Conservation (phyloP, 1,140 invertebrate species). For the Drosophila nannoptera region DNA sequence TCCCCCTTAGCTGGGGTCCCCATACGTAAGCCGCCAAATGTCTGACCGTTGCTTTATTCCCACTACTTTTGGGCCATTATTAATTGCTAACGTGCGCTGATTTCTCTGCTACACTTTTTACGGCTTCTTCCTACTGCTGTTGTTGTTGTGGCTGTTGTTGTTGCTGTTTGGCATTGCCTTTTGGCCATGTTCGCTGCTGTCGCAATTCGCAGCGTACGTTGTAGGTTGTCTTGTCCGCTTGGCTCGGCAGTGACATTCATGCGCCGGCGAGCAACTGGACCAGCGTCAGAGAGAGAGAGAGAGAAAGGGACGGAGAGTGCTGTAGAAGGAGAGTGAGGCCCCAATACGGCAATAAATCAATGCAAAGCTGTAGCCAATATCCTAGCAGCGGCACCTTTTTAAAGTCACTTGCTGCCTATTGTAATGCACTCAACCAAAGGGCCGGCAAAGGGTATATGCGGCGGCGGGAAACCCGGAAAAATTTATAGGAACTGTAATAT, state of each 20-base stretch:
- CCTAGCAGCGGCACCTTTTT: constrained; percentile 32
- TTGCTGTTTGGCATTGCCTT: constrained; percentile 42
- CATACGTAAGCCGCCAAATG: constrained; percentile 59
- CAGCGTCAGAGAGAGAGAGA: constrained; percentile 1
- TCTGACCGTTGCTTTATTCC: constrained; percentile 41
- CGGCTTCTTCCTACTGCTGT: too few species aligned
- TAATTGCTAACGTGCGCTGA: constrained; percentile 75
- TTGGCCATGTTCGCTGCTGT: constrained; percentile 35
- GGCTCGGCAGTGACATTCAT: constrained; percentile 73
- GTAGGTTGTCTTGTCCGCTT: constrained; percentile 57
- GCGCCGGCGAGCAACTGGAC: constrained; percentile 56
- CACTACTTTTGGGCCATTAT: constrained; percentile 65
- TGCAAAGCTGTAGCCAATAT: constrained; percentile 45
- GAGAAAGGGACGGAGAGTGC: not conserved
- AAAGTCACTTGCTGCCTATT: constrained; percentile 45
- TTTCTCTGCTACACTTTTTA: constrained; percentile 67
- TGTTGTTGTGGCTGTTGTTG: constrained; percentile 31
- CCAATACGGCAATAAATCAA: constrained; percentile 64
- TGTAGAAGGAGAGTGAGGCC: constrained; percentile 19
- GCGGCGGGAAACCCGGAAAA: not conserved
- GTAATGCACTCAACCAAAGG: constrained; percentile 38
- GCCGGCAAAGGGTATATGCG: not conserved
- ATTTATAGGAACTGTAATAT: too few species aligned
- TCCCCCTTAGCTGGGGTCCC: constrained; percentile 44
- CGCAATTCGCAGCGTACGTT: not conserved